These are phyloP conservation scores for Antedon mediterranea DNA, from an alignment of 53 echinoderm and acorn worm genomes.

Conservation along the genomic window DNA sequence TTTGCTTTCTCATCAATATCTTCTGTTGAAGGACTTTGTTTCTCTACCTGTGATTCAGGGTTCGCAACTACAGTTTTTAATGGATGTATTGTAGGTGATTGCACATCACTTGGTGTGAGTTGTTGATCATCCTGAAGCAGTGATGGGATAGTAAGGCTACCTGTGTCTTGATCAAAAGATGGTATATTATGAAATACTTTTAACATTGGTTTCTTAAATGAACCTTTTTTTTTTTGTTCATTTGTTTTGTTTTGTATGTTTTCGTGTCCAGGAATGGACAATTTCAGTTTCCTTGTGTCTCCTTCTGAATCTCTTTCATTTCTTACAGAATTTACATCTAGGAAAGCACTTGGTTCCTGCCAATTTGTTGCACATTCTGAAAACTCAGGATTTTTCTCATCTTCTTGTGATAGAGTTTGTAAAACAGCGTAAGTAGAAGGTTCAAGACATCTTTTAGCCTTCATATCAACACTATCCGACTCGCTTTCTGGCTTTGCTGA, in stretches of 20 bases:
- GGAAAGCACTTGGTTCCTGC: slow-evolving; percentile 77
- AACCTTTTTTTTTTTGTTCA: neutral
- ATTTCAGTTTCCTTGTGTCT: neutral
- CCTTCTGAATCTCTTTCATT: neutral
- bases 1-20: neutral
- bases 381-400: slow-evolving; percentile 46
- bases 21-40: neutral
- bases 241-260: neutral
- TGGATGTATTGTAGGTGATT: neutral
- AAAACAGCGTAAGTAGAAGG: slow-evolving; percentile 85
- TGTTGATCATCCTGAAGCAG: neutral
- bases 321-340: slow-evolving; percentile 24
- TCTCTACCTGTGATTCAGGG: too few relatives aligned
- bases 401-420: slow-evolving; percentile 61
- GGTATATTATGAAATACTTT: neutral
- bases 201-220: neutral
- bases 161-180: neutral
- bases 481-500: slow-evolving; percentile 30
- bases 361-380: slow-evolving; percentile 92
- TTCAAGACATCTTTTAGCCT: slow-evolving; percentile 20
- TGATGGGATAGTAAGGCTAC: neutral
- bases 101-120: neutral
- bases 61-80: too few relatives aligned
- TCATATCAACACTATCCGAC: neutral
- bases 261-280: neutral